These are phyloP conservation scores for Trichogramma evanescens DNA, from an alignment of 2,888 invertebrate genomes.

Conservation along the genomic window DNA sequence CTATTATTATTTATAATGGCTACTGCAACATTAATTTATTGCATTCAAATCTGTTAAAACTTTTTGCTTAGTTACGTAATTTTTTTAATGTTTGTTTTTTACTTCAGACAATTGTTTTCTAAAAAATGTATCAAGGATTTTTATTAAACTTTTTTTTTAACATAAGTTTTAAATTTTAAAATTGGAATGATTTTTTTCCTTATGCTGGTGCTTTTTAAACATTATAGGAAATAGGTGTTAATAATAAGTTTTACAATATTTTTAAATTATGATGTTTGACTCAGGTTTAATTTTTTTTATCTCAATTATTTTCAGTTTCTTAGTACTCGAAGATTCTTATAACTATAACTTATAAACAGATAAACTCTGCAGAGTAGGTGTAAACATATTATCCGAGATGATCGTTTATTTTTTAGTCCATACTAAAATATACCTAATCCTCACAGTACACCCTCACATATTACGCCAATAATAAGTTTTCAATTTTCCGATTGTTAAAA, in stretches of 20 bases:
- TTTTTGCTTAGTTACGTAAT: no score
- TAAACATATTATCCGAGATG: conserved; percentile 25
- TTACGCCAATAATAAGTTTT: no score
- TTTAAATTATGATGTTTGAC: neutral
- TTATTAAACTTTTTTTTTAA: no score
- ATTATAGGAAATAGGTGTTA: neutral
- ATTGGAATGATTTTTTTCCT: neutral
- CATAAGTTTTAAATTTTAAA: no score
- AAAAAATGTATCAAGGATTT: no score
- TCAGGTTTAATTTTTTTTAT: conserved; percentile 23
- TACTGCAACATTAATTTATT: no score
- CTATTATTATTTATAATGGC: no score
- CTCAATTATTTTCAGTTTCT: conserved; percentile 41
- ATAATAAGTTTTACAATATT: neutral
- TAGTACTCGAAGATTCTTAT: conserved; percentile 42
- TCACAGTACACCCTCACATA: neutral
- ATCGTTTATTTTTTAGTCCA: conserved; percentile 15
- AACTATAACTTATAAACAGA: conserved; percentile 17
- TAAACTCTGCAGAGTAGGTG: conserved; percentile 37
- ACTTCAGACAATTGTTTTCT: no score
- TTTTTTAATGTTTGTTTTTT: no score
- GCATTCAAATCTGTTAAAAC: no score
- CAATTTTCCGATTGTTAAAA: no score
- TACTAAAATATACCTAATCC: conserved; percentile 2
- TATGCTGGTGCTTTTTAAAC: conserved; percentile 9